Base-by-base conservation (phyloP, 2,113 vertebrate genomes). In the Zosterops pallidus region DNA sequence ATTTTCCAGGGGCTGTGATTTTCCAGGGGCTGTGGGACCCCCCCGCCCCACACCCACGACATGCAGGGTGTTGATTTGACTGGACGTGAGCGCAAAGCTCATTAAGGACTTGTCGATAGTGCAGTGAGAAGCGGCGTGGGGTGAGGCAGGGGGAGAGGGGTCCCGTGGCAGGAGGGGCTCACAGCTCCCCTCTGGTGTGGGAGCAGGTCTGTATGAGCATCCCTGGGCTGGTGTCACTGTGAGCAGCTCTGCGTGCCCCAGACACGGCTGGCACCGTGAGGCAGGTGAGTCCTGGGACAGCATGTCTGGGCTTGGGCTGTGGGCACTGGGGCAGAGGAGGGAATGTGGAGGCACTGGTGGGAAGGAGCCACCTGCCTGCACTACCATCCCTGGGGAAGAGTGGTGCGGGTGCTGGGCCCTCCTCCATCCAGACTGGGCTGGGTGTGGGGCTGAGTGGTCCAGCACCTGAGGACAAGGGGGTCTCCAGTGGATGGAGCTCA, bases 61-160 rank as follows among this genome's bases (percentile, higher is more conserved):
- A 84, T 47, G 78, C 81, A 44, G 84, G 85, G 74, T n/a, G 91
- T 64, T 98, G 98, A 98, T 98, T 97, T 97, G 98, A 98, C 95
- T 96, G 97, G 98, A 98, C 97, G 5, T 97, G 96, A 98, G 96
- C 97, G 98, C 98, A 98, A 98, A 98, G 97, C 97, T 98, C 98
- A 99, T 99, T 99, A 99, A 97, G 95, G 90, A 59, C 81, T 96
- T 85, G 26, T 99, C 98, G 2, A 99, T 99, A 98, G 3, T 12
- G 85, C 94, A 87, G 95, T 93, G 95, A 96, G 92, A 76, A 95
- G 81, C 78, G 37, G 75, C 2, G 8, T 71, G 65, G 86, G 80
- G 87, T 65, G 86, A 95, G 37, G 52, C 46, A 50, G 47, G 59
- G 86, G 52, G 53, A 95, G 29, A 63, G 31, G 62, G 33, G 37